Conservation (phyloP, 2,797 vertebrate species). For the Martes flavigula region DNA sequence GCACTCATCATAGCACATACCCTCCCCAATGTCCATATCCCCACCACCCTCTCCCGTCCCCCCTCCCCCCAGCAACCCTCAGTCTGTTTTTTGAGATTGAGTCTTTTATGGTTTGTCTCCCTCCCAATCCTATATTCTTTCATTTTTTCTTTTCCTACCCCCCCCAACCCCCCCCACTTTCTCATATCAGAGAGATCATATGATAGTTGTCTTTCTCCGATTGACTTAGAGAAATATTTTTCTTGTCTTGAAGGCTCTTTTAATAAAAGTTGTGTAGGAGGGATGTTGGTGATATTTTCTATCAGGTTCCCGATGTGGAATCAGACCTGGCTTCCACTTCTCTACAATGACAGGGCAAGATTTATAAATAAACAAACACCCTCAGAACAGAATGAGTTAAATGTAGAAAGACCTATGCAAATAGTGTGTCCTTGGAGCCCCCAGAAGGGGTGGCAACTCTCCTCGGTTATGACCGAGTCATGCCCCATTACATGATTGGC, state of each 20-base stretch:
- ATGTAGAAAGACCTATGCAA: not conserved
- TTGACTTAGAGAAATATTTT: not conserved
- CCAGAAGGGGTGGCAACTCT: not conserved
- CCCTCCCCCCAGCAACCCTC: too few species aligned
- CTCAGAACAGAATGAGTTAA: not conserved
- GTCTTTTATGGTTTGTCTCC: too few species aligned
- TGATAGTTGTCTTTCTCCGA: too few species aligned
- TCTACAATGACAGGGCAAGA: not conserved
- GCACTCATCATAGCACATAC: too few species aligned
- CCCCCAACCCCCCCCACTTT: too few species aligned
- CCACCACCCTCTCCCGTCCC: too few species aligned
- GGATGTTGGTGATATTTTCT: constrained; percentile 36
- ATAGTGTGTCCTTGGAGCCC: not conserved
- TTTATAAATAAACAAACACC: not conserved
- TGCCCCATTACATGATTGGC: not conserved
- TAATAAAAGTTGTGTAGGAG: not conserved
- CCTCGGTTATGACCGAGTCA: not conserved
- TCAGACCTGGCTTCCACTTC: not conserved
- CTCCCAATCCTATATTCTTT: too few species aligned
- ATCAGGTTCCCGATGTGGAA: not conserved
- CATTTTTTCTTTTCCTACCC: too few species aligned
- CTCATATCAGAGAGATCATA: too few species aligned
- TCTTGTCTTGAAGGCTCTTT: not conserved
- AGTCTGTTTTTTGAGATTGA: too few species aligned
- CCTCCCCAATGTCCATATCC: too few species aligned